A percentile compares a stretch with the other conserved stretches of the same genome.
Evolutionary conservation across 2,113 vertebrate genomes (phyloP).

Genomic region (Nesoenas mayeri): DNA sequence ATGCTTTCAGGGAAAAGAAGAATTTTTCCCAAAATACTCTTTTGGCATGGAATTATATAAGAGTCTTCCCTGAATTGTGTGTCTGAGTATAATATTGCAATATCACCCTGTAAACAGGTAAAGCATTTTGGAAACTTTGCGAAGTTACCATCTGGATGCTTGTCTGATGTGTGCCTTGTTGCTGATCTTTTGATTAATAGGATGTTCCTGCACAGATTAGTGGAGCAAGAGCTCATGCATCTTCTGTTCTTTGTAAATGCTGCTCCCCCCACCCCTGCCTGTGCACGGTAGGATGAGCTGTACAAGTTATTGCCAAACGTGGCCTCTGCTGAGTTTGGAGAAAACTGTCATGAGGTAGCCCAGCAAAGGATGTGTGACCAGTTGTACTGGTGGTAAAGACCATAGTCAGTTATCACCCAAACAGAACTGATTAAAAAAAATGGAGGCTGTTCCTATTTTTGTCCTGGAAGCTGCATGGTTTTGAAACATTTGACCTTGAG

Average conservation of each 20-base stretch:
- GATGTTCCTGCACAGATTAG: constrained; percentile 3
- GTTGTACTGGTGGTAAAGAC: neutral
- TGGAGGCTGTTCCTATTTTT: neutral
- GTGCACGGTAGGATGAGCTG: constrained; percentile 1
- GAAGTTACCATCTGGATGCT: neutral
- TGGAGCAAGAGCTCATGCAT: constrained; percentile 44
- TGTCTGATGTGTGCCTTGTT: neutral
- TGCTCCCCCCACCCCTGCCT: neutral
- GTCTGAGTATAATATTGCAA: neutral
- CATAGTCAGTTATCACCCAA: neutral
- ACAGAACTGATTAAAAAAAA: neutral
- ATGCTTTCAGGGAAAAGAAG: neutral
- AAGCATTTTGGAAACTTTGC: neutral
- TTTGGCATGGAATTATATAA: neutral
- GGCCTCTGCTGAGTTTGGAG: constrained; percentile 20
- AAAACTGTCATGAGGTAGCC: constrained; percentile 14
- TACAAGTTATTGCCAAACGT: constrained; percentile 2
- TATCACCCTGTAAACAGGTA: neutral
- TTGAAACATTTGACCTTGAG: neutral
- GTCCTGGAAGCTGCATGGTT: neutral
- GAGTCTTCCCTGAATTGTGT: neutral
- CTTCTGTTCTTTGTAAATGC: constrained; percentile 21
- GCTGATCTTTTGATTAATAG: constrained; percentile 38
- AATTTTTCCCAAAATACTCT: neutral
- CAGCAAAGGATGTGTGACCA: neutral